Evolutionary conservation across 2,797 vertebrate genomes (phyloP).

Genomic region (Sphaeramia orbicularis): DNA sequence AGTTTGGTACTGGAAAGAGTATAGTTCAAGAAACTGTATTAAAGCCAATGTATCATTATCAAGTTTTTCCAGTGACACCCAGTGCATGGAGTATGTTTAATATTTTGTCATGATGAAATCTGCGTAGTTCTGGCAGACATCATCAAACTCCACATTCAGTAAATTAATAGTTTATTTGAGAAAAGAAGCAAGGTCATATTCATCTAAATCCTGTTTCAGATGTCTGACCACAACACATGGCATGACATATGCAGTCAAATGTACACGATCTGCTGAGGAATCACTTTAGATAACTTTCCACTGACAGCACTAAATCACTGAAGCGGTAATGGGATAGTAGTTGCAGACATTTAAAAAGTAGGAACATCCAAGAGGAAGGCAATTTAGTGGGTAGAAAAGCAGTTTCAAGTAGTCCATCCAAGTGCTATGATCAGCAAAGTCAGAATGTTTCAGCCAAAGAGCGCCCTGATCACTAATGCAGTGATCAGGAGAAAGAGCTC

Average conservation of each 20-base stretch:
- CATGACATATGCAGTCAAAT: neutral
- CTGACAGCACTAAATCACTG: neutral
- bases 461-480: conserved; percentile 60
- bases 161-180: neutral
- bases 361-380: neutral
- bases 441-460: conserved; percentile 79
- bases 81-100: too few species aligned
- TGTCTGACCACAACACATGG: neutral
- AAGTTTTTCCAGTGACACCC: too few species aligned
- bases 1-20: too few species aligned
- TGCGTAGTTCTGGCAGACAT: neutral
- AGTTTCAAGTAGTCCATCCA: neutral
- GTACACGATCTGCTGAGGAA: rapidly evolving
- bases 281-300: neutral
- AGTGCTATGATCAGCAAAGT: conserved; percentile 30
- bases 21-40: too few species aligned
- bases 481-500: conserved; percentile 67
- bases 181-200: neutral
- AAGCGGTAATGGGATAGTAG: neutral
- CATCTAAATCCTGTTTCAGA: conserved; percentile 15
- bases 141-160: neutral
- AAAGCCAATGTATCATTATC: too few species aligned
- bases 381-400: neutral
- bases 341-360: neutral
- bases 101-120: too few species aligned